Evolutionary conservation across 2,113 vertebrate species (phyloP), one percentile per base, ranked within the genome.

Genomic region (Coptodon rendalli): DNA sequence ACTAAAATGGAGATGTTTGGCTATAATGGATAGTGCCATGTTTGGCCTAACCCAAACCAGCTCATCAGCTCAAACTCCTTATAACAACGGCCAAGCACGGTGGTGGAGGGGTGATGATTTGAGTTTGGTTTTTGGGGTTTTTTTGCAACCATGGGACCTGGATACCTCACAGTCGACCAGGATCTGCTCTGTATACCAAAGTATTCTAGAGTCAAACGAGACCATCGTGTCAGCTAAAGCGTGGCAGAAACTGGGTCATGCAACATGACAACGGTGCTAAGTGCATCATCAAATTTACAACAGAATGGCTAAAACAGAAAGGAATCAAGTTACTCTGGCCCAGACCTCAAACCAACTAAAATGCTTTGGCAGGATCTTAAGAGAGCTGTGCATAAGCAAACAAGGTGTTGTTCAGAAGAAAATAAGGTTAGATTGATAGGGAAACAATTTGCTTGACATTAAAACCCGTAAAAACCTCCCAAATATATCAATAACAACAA

Each of bases 21-120:
- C 63, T 40, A 1, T 14, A 14, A 14, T 66, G 19, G 19, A 3
- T 0, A 68, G 4, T 38, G 17, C 4, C 34, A 5, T 9, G n/a
- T 9, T 71, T 71, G n/a, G 19, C 36, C 6, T 40, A 16, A 17
- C 14, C 40, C 68, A 76, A 48, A 48, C 40, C 68, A 71, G 66
- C n/a, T 43, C n/a, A 71, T 71, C 66, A 4, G 38, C 38, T 6
- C 7, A 43, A 71, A 43, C 66, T 43, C n/a, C n/a, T 43, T 24
- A 43, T 43, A 43, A 9, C 40, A 76, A 17, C 1, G 4, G 22
- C 22, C 8, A 0, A 71, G 22, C 68, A 73, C 11, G 0, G 40
- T 5, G 68, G 14, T 73, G 68, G 40, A 73, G 7, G 22, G 22
- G 22, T 73, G 40, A 17, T 0, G 40, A 73, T 73, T 45, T 45